Conservation (phyloP, 2,113 vertebrate species). For the Tauraco erythrolophus region DNA sequence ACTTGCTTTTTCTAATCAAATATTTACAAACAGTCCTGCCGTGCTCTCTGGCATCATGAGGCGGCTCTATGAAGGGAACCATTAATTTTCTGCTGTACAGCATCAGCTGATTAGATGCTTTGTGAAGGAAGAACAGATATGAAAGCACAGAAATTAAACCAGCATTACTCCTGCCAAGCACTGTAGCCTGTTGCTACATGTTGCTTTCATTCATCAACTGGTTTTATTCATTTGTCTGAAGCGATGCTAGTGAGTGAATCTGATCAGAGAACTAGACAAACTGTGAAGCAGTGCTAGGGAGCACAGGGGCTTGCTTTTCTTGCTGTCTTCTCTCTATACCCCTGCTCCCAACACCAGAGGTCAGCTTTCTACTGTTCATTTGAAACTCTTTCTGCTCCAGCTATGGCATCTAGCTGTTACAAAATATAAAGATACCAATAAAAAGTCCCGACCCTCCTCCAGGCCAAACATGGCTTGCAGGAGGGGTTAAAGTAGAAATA, state of each 20-base stretch:
- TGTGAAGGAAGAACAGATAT: constrained; percentile 26
- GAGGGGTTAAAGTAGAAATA: not conserved
- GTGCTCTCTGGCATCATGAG: constrained; percentile 21
- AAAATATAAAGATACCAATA: not conserved
- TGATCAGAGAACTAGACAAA: not conserved
- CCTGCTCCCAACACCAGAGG: not conserved
- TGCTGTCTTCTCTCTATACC: not conserved
- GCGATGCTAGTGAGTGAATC: not conserved
- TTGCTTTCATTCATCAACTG: constrained; percentile 1
- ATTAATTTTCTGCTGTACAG: constrained; percentile 49
- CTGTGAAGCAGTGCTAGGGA: not conserved
- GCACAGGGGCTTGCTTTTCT: not conserved
- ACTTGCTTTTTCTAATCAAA: constrained; percentile 31
- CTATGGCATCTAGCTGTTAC: fast-evolving
- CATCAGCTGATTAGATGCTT: constrained; percentile 36
- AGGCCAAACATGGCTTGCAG: not conserved
- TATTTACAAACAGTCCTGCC: constrained; percentile 43
- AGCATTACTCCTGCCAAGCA: constrained; percentile 37
- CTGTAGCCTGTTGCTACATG: not conserved
- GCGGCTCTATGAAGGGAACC: constrained; percentile 10
- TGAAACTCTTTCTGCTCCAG: not conserved
- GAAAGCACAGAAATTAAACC: constrained; percentile 40
- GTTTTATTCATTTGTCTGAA: not conserved
- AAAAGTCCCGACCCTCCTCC: not conserved
- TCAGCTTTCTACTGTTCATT: constrained; percentile 25